Base-by-base conservation (phyloP, 2,888 invertebrate species). In the Panopea generosa region DNA sequence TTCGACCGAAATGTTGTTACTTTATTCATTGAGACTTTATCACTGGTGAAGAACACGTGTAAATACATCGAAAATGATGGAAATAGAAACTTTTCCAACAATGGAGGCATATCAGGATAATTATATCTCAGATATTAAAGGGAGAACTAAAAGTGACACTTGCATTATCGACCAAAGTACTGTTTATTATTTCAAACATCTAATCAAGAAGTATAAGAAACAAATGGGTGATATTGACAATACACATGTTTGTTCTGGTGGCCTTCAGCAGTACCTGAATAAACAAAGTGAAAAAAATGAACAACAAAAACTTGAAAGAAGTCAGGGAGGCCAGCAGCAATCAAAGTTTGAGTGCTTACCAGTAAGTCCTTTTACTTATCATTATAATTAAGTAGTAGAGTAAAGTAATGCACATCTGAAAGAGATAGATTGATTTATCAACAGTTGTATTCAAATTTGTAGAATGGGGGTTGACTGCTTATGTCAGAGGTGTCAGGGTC, bases 191-290 rank as follows among this genome's bases (percentile, higher is more conserved):
- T 82, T 89, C 26, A 86, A 82, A 60, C 77, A 78, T 62, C 71
- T 89, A 27, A 74, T 89, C n/a, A 70, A 74, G 43, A 87, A 86
- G 62, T 89, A 89, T 56, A 85, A 74, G 65, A 87, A 86, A 80
- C 84, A 85, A 62, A 88, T 86, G 77, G 87, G 86, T 27, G 82
- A 84, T 22, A 56, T 71, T 2, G 77, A 77, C 18, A 72, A 26
- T 22, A 60, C 66, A 1, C 81, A 75, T 24, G 87, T 86, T 2
- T 78, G 83, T 50, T 86, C 89, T 9, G 89, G 88, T 7, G 89
- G 88, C 20, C 67, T 89, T 33, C 89, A 89, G 52, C 88, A 89
- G 53, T 87, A 83, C 57, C 71, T 89, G 2, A 86, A 81, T 57
- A 85, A 83, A 73, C 79, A 86, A 63, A 40, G 43, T 9, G 57